Base-by-base conservation (phyloP, 2,888 invertebrate genomes). In the Scaptomyza cyrtandrae region DNA sequence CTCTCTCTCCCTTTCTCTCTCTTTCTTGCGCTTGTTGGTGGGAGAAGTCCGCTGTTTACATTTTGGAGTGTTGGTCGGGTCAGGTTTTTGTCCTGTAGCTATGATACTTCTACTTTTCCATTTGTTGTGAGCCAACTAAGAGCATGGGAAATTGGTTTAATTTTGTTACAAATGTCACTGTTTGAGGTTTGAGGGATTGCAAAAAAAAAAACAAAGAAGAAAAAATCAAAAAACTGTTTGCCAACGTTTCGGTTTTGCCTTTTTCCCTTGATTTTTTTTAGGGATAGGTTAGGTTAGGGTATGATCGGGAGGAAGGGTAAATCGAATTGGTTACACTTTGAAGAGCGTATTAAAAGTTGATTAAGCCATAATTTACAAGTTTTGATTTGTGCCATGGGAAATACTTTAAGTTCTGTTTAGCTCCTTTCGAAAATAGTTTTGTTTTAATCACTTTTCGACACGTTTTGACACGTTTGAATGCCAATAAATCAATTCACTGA, bases 401-500 rank as follows among this genome's bases (percentile, higher is more conserved):
- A 33, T 13, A 13, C 48, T 9, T 5, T 13, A 49, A 31, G 6
- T 10, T 31, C 13, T 11, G 48, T n/a, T 39, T n/a, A 9, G 10
- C 19, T 0, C 5, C 19, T 50, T 35, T 35, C 14, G 7, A 14
- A 24, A 24, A 24, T 39, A 11, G 24, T 50, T 37, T 33, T 24
- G 24, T 50, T 37, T 33, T 24, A 39, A 33, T 24, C n/a, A 27
- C 10, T 29, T 13, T 58, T 48, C 48, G 41, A 61, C 68, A 73
- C 78, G 60, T 53, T 53, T 49, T 13, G 24, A 14, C n/a, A 19
- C n/a, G n/a, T 60, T n/a, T 13, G 31, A 6, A 27, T 37, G 39
- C 53, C 57, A 56, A 88, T 83, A 83, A 83, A 83, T 83, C 88
- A 83, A 86, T 83, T 88, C 88, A 71, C 71, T 71, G 72, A 66